phyloP scores from a whole-genome alignment of 2,888 invertebrate species.

The Tenthredo mesomela region DNA sequence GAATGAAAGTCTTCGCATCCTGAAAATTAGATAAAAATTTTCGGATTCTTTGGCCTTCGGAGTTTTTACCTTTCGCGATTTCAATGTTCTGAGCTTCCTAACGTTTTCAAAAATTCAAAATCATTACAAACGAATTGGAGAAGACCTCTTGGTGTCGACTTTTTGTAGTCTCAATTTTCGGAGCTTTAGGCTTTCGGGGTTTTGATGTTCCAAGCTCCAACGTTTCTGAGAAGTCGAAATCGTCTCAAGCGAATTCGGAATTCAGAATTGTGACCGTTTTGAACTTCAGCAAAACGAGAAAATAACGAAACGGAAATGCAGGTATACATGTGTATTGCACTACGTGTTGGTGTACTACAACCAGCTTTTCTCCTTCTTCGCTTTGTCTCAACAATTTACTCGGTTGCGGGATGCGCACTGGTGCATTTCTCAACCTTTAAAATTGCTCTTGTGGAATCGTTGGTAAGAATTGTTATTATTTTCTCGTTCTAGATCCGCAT shows the following conservation, averaged over 20 bases:
- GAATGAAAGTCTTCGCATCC: too few species aligned
- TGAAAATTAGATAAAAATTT: too few species aligned
- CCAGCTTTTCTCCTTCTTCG: background rate
- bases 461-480: conserved; percentile 17
- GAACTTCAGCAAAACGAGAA: background rate
- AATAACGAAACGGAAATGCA: background rate
- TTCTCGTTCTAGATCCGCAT: conserved; percentile 37
- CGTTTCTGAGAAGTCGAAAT: too few species aligned
- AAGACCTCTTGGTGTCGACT: too few species aligned
- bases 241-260: background rate
- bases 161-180: too few species aligned
- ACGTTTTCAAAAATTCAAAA: too few species aligned
- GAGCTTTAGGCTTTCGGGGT: too few species aligned
- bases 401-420: background rate
- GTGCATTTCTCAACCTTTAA: conserved; percentile 30
- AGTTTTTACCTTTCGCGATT: too few species aligned
- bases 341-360: background rate
- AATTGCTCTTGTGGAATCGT: conserved; percentile 23
- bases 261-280: too few species aligned
- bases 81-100: too few species aligned
- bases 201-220: too few species aligned
- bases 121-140: background rate
- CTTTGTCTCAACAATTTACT: conserved; percentile 6
- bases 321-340: background rate
- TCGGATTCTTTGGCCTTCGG: too few species aligned